Evolutionary conservation across 2,888 invertebrate species (phyloP).

Genomic region (Clusia tigrina): DNA sequence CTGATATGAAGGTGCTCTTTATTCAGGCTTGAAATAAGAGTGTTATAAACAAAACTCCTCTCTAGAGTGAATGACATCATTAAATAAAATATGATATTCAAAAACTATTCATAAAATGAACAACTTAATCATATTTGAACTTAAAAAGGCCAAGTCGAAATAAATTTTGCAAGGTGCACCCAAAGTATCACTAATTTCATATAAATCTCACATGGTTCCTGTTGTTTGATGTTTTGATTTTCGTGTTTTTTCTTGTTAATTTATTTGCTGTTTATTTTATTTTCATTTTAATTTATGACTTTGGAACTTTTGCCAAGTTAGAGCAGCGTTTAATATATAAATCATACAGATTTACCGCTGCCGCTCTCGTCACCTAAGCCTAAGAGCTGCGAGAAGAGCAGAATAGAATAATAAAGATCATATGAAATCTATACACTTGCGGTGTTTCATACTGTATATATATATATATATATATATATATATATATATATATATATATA

Average conservation of each 20-base stretch:
- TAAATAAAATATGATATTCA: too few relatives aligned
- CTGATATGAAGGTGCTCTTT: too few relatives aligned
- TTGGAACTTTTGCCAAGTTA: slow-evolving; percentile 27
- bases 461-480: too few relatives aligned
- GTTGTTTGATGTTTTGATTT: not conserved
- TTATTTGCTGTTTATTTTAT: slow-evolving; percentile 8
- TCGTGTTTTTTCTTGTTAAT: not conserved
- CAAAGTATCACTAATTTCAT: not conserved
- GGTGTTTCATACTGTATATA: slow-evolving; percentile 7
- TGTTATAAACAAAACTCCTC: too few relatives aligned
- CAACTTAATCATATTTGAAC: too few relatives aligned
- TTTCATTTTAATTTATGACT: slow-evolving; percentile 9
- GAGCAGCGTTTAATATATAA: slow-evolving; percentile 28
- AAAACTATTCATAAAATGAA: too few relatives aligned
- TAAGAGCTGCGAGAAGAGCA: not conserved
- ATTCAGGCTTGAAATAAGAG: too few relatives aligned
- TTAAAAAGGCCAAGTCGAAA: too few relatives aligned
- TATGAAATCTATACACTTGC: slow-evolving; percentile 25
- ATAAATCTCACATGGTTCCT: not conserved
- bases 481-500: too few relatives aligned
- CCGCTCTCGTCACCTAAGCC: not conserved
- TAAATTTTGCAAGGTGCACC: too few relatives aligned
- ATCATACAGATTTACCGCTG: slow-evolving; percentile 30
- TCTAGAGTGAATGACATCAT: too few relatives aligned
- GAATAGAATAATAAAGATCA: slow-evolving; percentile 16